Base-by-base conservation (phyloP, 2,113 vertebrate species). In the Podiceps cristatus region DNA sequence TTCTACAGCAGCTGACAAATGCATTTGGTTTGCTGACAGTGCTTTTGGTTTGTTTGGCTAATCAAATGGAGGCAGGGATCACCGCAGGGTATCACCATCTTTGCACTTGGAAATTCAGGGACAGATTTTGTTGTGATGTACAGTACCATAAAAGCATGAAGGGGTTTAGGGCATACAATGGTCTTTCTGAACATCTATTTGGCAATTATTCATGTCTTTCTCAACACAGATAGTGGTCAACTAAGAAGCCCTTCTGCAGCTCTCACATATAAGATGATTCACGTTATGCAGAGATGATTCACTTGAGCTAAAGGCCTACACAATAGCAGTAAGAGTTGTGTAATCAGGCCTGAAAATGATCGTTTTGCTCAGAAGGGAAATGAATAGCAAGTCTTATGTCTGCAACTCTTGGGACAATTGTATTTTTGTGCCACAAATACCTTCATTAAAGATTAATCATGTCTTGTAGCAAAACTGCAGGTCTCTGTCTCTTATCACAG, bases 391-490 rank as follows among this genome's bases (percentile, higher is more conserved):
- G 22, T 62, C 56, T 85, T 81, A 79, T 60, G 18, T 35, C 56
- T 91, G 18, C 28, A 87, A 0, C 69, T 79, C 86, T 75, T 82
- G 74, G 80, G 77, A 76, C 28, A 47, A 31, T 72, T 85, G 47
- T 50, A 76, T 96, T 89, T 73, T 55, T 87, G 31, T 94, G 53
- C 18, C 80, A 95, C 66, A 87, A 94, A 94, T 82, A 62, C 23
- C 31, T 87, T 85, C 37, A 93, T 91, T 89, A 94, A 97, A 89
- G 49, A 91, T 91, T 95, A 87, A 96, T 91, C 35, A 19, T 62
- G 67, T 73, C 53, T 89, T 90, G 58, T 87, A 86, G 18, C 45
- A 91, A 87, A 97, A 55, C 40, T 95, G 47, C 58, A 73, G 69
- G 45, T 91, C 58, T 87, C 56, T 91, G 60, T 11, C 35, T 95